Conservation (phyloP, 2,888 invertebrate genomes). For the Notodonta ziczac region DNA sequence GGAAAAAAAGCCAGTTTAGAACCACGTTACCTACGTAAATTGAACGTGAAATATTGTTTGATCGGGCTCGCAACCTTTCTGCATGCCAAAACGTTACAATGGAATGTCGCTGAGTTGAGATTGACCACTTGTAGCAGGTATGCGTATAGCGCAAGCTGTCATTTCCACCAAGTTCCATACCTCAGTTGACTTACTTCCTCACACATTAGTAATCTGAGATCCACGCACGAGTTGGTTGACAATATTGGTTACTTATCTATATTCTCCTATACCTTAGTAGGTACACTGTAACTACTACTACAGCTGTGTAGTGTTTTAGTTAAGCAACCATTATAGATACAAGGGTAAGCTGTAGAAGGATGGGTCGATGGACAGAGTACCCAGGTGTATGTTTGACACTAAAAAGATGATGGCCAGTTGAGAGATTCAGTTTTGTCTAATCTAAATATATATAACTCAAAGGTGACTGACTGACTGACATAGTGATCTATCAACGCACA, state of each 20-base stretch:
- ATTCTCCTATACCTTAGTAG: conserved; percentile 23
- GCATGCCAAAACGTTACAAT: neutral
- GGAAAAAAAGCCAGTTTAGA: no score
- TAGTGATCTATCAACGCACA: no score
- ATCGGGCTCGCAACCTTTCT: neutral
- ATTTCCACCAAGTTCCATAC: conserved; percentile 3
- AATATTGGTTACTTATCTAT: conserved; percentile 14
- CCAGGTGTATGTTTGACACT: neutral
- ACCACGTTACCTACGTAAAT: no score
- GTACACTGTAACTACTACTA: neutral
- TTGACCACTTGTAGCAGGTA: conserved; percentile 1
- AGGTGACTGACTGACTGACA: no score
- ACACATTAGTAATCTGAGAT: neutral
- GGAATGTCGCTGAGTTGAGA: neutral
- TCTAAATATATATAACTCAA: no score
- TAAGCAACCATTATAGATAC: neutral
- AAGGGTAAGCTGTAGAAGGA: conserved; percentile 17
- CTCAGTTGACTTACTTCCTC: conserved; percentile 8
- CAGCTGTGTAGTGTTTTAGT: neutral
- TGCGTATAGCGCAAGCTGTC: neutral
- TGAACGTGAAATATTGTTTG: no score
- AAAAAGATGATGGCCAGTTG: neutral
- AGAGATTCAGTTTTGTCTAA: no score
- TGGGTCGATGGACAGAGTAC: conserved; percentile 29
- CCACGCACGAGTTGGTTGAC: conserved; percentile 11